Evolutionary conservation across 2,888 invertebrate species (phyloP), one percentile per base, ranked within the genome.

Genomic region (Icerya purchasi): DNA sequence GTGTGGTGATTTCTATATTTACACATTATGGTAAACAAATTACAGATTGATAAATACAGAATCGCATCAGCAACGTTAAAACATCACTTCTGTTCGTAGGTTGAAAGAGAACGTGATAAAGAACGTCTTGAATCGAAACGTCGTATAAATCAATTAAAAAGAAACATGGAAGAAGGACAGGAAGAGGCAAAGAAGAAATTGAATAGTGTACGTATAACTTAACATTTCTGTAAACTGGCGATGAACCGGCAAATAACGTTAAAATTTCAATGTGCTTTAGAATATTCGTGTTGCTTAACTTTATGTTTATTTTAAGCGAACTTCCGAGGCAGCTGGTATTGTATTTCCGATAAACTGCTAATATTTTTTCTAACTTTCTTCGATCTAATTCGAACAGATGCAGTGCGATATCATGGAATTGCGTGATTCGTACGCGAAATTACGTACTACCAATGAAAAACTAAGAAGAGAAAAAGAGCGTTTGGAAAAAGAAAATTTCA

Each of bases 381-480:
- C n/a, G n/a, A n/a, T n/a, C n/a, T n/a, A 2, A 49, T 36, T 50
- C 59, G 61, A 62, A 19, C 64, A 91, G 74, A 70, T 91, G 54
- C 91, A 91, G 70, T 87, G 86, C 69, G 91, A 92, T 73, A 73
- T 92, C 54, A 71, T 91, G 58, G 92, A 92, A 72, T 71, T 92
- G 57, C 78, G 91, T 23, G 92, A 92, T 71, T 90, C 90, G 21
- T 91, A 92, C 71, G 90, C 91, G 1, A 91, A 91, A 71, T 72
- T 92, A 64, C 77, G 91, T 60, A 90, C 90, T 2, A 87, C 90
- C 24, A 91, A 90, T 70, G 92, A 92, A 69, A 89, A 91, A 68
- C 74, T 92, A 64, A 78, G 90, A 56, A 77, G 89, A 50, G 92
- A 92, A 71, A 85, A 88, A 63, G 90, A 91, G 68, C 77, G 86